phyloP scores from a whole-genome alignment of 2,797 vertebrate genomes.

The Carduelis carduelis region DNA sequence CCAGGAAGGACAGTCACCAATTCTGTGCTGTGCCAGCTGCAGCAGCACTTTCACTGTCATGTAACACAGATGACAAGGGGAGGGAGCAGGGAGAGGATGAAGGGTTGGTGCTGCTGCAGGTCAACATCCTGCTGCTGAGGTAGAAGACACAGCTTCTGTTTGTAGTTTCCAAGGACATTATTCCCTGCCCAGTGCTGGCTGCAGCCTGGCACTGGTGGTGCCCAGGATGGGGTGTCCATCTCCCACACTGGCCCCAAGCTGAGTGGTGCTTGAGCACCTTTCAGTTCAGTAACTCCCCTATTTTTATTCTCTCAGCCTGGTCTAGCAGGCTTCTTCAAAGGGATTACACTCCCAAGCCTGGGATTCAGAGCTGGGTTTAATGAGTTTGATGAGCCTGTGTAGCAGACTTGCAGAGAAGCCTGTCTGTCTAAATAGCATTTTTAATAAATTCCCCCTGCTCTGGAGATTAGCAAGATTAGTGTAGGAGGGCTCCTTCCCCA shows the following conservation, averaged over 20 bases:
- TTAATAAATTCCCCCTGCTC: slow-evolving; percentile 32
- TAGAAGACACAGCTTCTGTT: neutral
- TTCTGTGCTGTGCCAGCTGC: fast-evolving
- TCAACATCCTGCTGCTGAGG: neutral
- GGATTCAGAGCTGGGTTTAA: slow-evolving; percentile 50
- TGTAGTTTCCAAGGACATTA: neutral
- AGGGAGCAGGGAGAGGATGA: neutral
- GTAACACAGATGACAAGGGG: fast-evolving
- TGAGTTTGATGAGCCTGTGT: slow-evolving; percentile 50
- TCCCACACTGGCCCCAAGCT: fast-evolving
- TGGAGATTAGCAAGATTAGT: neutral
- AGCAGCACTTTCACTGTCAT: fast-evolving
- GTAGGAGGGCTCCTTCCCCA: neutral
- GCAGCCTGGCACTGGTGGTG: neutral
- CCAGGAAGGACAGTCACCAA: neutral
- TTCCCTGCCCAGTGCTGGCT: neutral
- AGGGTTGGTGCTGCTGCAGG: neutral
- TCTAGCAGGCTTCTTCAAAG: slow-evolving; percentile 30
- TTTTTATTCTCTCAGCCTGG: neutral
- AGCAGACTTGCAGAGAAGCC: slow-evolving; percentile 24
- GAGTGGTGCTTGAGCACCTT: neutral
- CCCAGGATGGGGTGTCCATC: fast-evolving
- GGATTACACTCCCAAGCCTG: slow-evolving; percentile 36
- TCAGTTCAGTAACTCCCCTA: neutral
- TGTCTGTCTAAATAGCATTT: slow-evolving; percentile 19